Evolutionary conservation across 2,113 vertebrate species (phyloP).

Genomic region (Pteruthius melanotis): DNA sequence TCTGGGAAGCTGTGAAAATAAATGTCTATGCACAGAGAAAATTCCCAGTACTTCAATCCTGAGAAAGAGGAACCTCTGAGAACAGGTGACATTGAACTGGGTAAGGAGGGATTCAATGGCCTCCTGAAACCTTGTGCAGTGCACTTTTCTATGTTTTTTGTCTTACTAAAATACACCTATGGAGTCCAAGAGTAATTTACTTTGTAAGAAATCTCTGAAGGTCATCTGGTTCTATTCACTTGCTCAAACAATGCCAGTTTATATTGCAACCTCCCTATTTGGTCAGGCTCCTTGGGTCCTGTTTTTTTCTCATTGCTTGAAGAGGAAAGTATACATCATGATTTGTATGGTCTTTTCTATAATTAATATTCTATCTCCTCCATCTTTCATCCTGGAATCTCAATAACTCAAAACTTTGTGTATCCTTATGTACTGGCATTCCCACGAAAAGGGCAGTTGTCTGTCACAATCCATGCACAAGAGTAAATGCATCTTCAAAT

Average conservation of each 20-base stretch:
- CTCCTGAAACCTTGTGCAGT: background rate
- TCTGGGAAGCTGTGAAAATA: background rate
- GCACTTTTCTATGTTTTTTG: background rate
- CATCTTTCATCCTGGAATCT: background rate
- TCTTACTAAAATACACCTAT: background rate
- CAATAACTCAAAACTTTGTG: background rate
- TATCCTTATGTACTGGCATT: background rate
- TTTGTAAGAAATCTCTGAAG: background rate
- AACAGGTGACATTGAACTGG: background rate
- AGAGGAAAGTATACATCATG: background rate
- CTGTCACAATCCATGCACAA: background rate
- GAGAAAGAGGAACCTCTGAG: background rate
- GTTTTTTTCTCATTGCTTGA: background rate
- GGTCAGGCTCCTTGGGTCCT: background rate
- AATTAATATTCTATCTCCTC: background rate
- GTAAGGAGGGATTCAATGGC: background rate
- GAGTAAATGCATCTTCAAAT: background rate
- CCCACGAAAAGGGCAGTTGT: background rate
- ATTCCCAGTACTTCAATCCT: background rate
- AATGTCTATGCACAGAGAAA: background rate
- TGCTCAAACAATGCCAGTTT: background rate
- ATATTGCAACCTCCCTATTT: background rate
- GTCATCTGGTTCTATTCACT: background rate
- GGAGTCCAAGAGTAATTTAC: background rate
- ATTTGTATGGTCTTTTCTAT: background rate